Evolutionary conservation across 1,140 invertebrate genomes (phyloP), one percentile per base, ranked within the genome.

Genomic region (Zaprionus nigranus): DNA sequence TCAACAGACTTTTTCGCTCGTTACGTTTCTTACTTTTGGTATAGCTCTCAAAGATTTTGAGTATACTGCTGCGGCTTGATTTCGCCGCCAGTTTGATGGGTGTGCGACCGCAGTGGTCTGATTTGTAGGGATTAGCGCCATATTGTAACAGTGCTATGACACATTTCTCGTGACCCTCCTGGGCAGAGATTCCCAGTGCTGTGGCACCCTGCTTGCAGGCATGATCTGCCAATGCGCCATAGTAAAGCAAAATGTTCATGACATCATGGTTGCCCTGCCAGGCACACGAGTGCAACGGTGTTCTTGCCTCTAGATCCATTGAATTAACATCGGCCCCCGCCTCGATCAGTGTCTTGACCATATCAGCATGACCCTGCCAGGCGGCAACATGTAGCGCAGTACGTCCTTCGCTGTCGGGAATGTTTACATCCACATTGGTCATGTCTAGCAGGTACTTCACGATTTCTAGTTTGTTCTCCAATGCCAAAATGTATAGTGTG

Each of bases 171-270:
- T 99, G 98, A 0, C 98, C 98, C 93, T 99, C 96, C 92, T 97
- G 96, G 2, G 96, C 96, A 1, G 96, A 96, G 59, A 97, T 97
- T 67, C 96, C 96, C 66, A 99, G 93, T 40, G 98, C 97, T 56
- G 98, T 99, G 38, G 98, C 98, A 36, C 98, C 98, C 94, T 97
- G 96, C 92, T 98, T 98, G 91, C 98, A 99, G 9, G 97, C 97
- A 88, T 98, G 97, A 93, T 98, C 96, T 15, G 98, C 96, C 67
- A 94, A 93, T 0, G 98, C 96, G 5, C 96, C 96, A 78, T 95
- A 95, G 85, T 96, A 95, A 15, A 98, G 93, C 11, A 99, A 93
- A 40, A 98, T 93, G 59, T 96, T 94, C 49, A 99, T 97, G 40
- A 98, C 97, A 61, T 96, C 95, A 24, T 95, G 95, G 82, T 98